Conservation (phyloP, 2,113 vertebrate species). For the Antidorcas marsupialis region DNA sequence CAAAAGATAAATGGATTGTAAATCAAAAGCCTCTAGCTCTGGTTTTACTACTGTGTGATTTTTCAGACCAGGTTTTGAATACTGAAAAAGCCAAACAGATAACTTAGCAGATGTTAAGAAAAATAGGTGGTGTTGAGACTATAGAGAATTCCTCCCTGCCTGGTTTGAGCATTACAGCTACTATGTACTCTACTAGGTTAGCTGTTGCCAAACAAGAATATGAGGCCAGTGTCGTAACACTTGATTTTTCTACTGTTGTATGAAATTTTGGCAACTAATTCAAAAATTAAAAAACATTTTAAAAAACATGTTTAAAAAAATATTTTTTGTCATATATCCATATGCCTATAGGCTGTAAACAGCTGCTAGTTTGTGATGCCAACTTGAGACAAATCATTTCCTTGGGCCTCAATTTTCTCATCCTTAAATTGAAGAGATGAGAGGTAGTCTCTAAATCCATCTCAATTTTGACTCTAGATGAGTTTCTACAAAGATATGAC, state of each 20-base stretch:
- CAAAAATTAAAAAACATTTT: neutral
- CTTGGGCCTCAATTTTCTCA: neutral
- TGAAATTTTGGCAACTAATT: conserved; percentile 8
- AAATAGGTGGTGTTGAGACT: neutral
- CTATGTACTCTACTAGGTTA: neutral
- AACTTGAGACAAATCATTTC: conserved; percentile 29
- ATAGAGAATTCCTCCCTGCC: neutral
- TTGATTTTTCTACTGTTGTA: conserved; percentile 27
- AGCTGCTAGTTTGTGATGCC: neutral
- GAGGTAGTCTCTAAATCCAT: neutral
- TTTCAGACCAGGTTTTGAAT: conserved; percentile 30
- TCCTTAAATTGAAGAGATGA: conserved; percentile 7
- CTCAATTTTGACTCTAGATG: neutral
- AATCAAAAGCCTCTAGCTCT: conserved; percentile 9
- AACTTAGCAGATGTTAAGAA: neutral
- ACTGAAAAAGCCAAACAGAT: conserved; percentile 7
- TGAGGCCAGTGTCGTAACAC: neutral
- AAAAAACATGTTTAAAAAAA: neutral
- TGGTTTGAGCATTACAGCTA: neutral
- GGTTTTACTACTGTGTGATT: neutral
- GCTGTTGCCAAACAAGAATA: neutral
- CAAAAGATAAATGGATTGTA: neutral
- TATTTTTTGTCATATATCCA: neutral
- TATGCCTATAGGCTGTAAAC: neutral
- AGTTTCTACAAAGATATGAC: conserved; percentile 13